Conservation (phyloP, 2,888 invertebrate species). For the Pollenia griseotomentosa region DNA sequence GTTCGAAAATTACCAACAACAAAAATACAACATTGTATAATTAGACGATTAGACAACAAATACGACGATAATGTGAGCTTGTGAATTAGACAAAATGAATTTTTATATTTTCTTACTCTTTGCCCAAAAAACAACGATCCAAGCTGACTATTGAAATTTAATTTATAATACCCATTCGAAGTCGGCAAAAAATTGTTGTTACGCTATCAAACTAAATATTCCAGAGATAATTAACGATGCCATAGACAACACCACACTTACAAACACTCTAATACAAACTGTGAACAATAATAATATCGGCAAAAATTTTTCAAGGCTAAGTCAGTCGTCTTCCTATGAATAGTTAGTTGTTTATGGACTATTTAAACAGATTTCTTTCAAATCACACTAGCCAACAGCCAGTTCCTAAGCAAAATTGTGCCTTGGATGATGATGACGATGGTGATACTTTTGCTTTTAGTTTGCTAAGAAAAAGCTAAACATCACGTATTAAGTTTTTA, state of each 20-base stretch:
- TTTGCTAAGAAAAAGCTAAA: slow-evolving; percentile 46
- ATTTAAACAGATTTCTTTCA: slow-evolving; percentile 50
- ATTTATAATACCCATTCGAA: slow-evolving; percentile 42
- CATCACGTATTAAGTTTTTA: slow-evolving; percentile 69
- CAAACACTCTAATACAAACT: slow-evolving; percentile 1
- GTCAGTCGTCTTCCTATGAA: slow-evolving; percentile 8
- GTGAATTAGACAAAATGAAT: background rate
- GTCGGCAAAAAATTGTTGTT: background rate
- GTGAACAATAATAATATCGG: background rate
- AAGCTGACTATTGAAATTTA: slow-evolving; percentile 4
- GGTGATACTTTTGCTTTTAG: slow-evolving; percentile 31
- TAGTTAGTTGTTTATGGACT: slow-evolving; percentile 36
- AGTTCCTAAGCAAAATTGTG: background rate
- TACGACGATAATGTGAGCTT: too few relatives aligned
- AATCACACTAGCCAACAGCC: slow-evolving; percentile 39
- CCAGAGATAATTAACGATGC: slow-evolving; percentile 68
- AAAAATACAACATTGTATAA: too few relatives aligned
- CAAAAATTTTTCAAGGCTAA: slow-evolving; percentile 35
- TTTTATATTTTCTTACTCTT: slow-evolving; percentile 1
- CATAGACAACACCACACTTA: slow-evolving; percentile 3
- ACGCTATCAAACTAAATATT: slow-evolving; percentile 20
- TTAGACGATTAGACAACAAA: too few relatives aligned
- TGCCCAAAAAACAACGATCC: background rate
- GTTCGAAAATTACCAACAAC: too few relatives aligned
- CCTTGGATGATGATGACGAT: slow-evolving; percentile 8